Evolutionary conservation across 2,888 invertebrate genomes (phyloP).

Genomic region (Diaprepes abbreviatus): DNA sequence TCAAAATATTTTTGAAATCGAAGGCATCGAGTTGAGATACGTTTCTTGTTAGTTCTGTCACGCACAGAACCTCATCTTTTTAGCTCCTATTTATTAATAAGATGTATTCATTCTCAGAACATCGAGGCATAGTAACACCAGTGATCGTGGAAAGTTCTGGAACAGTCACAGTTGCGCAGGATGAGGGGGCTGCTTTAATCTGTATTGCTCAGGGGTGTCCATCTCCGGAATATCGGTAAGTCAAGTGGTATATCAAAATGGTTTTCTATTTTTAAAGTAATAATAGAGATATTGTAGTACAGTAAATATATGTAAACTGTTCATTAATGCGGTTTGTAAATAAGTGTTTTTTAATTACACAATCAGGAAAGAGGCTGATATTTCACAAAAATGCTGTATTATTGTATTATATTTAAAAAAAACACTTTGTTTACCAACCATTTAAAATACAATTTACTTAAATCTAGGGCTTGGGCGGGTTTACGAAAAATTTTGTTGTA

Average conservation of each 20-base stretch:
- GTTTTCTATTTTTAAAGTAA: not conserved
- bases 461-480: not conserved
- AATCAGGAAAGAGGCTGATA: too few species aligned
- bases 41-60: too few species aligned
- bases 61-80: too few species aligned
- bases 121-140: slow-evolving; percentile 80
- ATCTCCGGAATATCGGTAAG: slow-evolving; percentile 82
- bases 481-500: not conserved
- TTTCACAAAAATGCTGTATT: too few species aligned
- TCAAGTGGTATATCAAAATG: not conserved
- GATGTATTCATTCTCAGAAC: slow-evolving; percentile 71
- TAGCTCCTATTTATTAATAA: too few species aligned
- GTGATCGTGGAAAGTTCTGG: slow-evolving; percentile 80
- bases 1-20: too few species aligned
- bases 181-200: slow-evolving; percentile 80
- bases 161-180: slow-evolving; percentile 79
- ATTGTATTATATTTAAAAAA: not conserved
- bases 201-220: slow-evolving; percentile 87
- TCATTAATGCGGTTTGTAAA: too few species aligned
- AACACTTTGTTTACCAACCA: not conserved
- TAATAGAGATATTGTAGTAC: too few species aligned
- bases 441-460: slow-evolving; percentile 9
- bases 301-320: too few species aligned
- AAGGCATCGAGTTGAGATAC: too few species aligned
- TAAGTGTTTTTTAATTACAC: too few species aligned